Evolutionary conservation across 2,797 vertebrate genomes (phyloP).

Genomic region (Eulemur coronatus): DNA sequence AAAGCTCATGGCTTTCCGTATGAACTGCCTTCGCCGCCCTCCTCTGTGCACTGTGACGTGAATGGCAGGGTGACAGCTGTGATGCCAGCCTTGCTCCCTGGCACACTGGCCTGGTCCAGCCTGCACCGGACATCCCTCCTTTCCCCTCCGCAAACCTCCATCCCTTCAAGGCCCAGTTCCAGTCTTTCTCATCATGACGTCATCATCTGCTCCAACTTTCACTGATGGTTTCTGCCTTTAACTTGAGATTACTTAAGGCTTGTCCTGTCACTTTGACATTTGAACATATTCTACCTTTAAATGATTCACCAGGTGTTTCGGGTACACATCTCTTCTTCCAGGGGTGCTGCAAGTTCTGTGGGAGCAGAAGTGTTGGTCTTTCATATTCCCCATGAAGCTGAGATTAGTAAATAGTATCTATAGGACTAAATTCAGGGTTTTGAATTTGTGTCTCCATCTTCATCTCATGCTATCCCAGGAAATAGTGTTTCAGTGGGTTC

Average conservation of each 20-base stretch:
- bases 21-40: background rate
- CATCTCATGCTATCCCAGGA: background rate
- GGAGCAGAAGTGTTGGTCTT: background rate
- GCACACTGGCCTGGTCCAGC: background rate
- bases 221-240: background rate
- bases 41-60: background rate
- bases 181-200: background rate
- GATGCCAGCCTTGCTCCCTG: background rate
- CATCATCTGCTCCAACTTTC: background rate
- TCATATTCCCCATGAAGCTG: background rate
- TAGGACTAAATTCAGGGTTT: background rate
- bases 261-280: background rate
- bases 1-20: background rate
- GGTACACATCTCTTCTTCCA: background rate
- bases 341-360: background rate
- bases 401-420: background rate
- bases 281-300: background rate
- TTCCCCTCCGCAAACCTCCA: background rate
- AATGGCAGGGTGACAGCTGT: rapidly evolving
- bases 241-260: background rate
- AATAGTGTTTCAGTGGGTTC: background rate
- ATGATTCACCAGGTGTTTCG: background rate
- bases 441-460: background rate
- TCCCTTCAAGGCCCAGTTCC: background rate
- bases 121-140: rapidly evolving